Percentiles rank a stretch among this genome's conserved stretches.
phyloP scores from a whole-genome alignment of 2,797 vertebrate species.

The Enteromius trimaculatus region DNA sequence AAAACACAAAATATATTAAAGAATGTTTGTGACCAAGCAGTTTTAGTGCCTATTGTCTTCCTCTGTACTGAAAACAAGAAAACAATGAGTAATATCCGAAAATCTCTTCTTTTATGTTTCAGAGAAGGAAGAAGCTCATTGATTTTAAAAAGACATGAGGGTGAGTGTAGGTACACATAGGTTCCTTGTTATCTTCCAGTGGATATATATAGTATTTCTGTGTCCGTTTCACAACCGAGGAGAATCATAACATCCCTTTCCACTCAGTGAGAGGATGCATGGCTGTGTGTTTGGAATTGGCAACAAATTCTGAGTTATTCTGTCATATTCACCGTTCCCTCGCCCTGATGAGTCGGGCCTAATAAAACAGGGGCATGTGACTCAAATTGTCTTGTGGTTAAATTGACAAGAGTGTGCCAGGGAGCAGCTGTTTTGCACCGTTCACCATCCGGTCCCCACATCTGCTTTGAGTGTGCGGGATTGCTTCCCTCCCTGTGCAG shows the following conservation, averaged over 20 bases:
- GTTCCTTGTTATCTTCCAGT: not conserved
- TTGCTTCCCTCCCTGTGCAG: constrained; percentile 15
- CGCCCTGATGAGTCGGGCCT: not conserved
- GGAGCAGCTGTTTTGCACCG: constrained; percentile 29
- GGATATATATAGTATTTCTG: not conserved
- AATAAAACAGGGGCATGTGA: constrained; percentile 32
- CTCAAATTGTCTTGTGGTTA: constrained; percentile 48
- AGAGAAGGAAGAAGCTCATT: not conserved
- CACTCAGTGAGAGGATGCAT: constrained; percentile 5
- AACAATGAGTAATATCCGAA: not conserved
- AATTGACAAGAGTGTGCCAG: constrained; percentile 50
- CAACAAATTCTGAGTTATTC: constrained; percentile 9
- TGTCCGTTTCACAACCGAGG: not conserved
- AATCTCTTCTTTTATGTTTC: not conserved
- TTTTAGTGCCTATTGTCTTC: not conserved
- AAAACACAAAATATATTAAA: not conserved
- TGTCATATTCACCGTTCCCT: constrained; percentile 36
- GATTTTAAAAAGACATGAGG: not conserved
- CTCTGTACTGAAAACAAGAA: not conserved
- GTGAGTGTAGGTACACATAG: not conserved
- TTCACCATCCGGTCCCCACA: constrained; percentile 33
- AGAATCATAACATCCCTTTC: constrained; percentile 31
- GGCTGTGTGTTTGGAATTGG: not conserved
- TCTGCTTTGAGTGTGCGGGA: constrained; percentile 21
- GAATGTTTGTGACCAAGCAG: not conserved